These are phyloP conservation scores for Teinopalpus imperialis DNA, from an alignment of 2,888 invertebrate species.

Conservation along the genomic window DNA sequence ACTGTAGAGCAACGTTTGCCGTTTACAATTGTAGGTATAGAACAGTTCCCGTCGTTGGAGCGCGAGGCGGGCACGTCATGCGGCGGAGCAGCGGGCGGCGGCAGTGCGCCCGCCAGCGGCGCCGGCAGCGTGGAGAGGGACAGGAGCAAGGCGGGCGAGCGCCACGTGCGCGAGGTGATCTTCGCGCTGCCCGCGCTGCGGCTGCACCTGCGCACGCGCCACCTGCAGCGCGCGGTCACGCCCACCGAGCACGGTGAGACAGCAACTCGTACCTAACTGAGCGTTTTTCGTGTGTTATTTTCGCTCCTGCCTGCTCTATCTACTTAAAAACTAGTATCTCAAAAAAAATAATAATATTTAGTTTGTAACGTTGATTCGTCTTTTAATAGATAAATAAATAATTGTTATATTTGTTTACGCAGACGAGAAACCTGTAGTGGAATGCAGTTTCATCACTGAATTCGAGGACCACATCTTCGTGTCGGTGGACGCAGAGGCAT, in stretches of 20 bases:
- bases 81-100: constrained; percentile 72
- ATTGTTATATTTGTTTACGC: constrained; percentile 39
- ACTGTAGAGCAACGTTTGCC: no score
- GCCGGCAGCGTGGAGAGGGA: constrained; percentile 61
- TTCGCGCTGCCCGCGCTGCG: constrained; percentile 97
- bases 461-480: constrained; percentile 99
- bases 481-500: constrained; percentile 98
- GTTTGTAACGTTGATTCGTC: no score
- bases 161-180: constrained; percentile 95
- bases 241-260: constrained; percentile 83
- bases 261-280: background rate
- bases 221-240: constrained; percentile 88
- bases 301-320: no score
- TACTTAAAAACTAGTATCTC: no score
- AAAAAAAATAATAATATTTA: no score
- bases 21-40: constrained; percentile 89
- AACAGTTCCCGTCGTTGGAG: constrained; percentile 94
- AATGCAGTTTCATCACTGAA: constrained; percentile 98
- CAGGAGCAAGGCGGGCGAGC: constrained; percentile 56
- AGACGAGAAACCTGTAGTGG: constrained; percentile 93
- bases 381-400: no score
- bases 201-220: constrained; percentile 95
- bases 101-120: constrained; percentile 61
- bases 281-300: background rate
- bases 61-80: constrained; percentile 75